Conservation (phyloP, 1,140 invertebrate genomes). For the Carposina sasakii region DNA sequence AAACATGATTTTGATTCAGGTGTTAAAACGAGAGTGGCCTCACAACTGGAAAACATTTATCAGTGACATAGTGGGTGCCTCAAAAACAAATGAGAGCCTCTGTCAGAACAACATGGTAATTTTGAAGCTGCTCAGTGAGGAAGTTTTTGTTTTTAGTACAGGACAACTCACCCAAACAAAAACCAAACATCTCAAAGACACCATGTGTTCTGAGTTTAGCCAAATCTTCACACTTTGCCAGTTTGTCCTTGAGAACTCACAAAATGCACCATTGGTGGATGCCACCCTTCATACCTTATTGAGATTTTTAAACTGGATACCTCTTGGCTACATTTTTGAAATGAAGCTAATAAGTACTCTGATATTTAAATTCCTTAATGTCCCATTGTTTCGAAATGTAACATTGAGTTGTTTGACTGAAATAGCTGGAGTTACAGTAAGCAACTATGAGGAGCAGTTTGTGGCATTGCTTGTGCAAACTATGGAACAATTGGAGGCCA, state of each 20-base stretch:
- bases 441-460: slow-evolving; percentile 95
- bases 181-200: slow-evolving; percentile 99
- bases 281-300: slow-evolving; percentile 96
- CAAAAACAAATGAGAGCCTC: slow-evolving; percentile 98
- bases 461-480: slow-evolving; percentile 90
- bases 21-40: slow-evolving; percentile 99
- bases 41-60: slow-evolving; percentile 99
- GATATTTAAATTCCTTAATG: slow-evolving; percentile 97
- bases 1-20: slow-evolving; percentile 99
- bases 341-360: slow-evolving; percentile 96
- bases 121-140: slow-evolving; percentile 97
- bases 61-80: slow-evolving; percentile 98
- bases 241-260: slow-evolving; percentile 98
- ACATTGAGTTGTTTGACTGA: slow-evolving; percentile 99
- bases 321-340: slow-evolving; percentile 99
- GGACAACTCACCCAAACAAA: slow-evolving; percentile 99
- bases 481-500: slow-evolving; percentile 92
- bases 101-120: slow-evolving; percentile 99
- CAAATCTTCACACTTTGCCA: slow-evolving; percentile 98
- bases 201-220: slow-evolving; percentile 99
- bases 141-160: slow-evolving; percentile 98
- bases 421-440: slow-evolving; percentile 91
- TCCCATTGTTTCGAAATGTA: slow-evolving; percentile 98
- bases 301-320: slow-evolving; percentile 99
- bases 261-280: slow-evolving; percentile 94